Evolutionary conservation across 2,888 invertebrate genomes (phyloP), one percentile per base, ranked within the genome.

Genomic region (Coleophora deauratella): DNA sequence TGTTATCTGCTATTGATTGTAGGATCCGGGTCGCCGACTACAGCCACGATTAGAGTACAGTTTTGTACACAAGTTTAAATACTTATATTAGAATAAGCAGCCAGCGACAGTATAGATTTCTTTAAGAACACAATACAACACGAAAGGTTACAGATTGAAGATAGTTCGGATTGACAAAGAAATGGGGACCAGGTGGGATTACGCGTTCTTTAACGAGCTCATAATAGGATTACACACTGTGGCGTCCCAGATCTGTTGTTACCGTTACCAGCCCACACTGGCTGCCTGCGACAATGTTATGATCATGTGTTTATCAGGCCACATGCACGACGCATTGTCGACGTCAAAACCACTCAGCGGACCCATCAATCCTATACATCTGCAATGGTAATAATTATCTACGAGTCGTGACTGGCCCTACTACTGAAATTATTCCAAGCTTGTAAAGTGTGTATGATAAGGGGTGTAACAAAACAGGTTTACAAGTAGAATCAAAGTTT

Each of bases 161-260:
- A 38, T 45, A 41, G 31, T n/a, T 31, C 9, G 10, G 31, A 9
- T 10, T 31, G 31, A 10, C 31, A 4, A 31, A 31, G 61, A 62
- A 73, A 68, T 61, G 56, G 61, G 73, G 66, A 67, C 66, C 59
- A 59, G 61, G 60, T 57, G 55, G 73, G 75, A 81, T 82, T 72
- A 72, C 67, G 70, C 78, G 78, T 71, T 69, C 66, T 72, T 72
- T 81, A 81, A 81, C 80, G 76, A 82, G 79, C 66, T 73, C 72
- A 66, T 81, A 84, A 81, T 81, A 76, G 74, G 82, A 84, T 84
- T 82, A 81, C 73, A 68, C 69, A 69, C 69, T 62, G 57, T 68
- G 57, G 67, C 67, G 82, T 68, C 74, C 84, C 72, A 80, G 74
- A 78, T 82, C 31, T 10, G 27, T n/a, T 10, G 51, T 63, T 63